Conservation (phyloP, 2,888 invertebrate species). For the Apotomis turbidana region DNA sequence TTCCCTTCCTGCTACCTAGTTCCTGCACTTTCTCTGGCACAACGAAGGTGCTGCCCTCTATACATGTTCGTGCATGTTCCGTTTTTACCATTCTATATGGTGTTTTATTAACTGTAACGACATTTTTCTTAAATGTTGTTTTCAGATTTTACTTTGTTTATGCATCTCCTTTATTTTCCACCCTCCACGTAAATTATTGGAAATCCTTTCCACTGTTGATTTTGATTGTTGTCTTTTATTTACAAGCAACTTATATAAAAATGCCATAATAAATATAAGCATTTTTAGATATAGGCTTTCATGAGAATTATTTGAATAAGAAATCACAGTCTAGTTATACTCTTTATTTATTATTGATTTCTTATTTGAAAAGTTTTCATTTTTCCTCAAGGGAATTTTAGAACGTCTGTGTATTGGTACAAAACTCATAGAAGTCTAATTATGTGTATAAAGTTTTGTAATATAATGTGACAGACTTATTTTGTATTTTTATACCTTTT, state of each 20-base stretch:
- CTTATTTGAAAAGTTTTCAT: conserved; percentile 80
- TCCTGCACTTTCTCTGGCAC: no score
- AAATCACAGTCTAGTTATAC: conserved; percentile 64
- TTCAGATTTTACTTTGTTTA: neutral
- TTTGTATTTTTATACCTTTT: conserved; percentile 35
- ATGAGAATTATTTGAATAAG: conserved; percentile 80
- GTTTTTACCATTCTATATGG: no score
- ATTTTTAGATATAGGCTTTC: conserved; percentile 63
- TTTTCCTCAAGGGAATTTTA: conserved; percentile 28
- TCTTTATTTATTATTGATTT: conserved; percentile 63
- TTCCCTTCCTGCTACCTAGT: no score
- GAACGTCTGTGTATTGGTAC: conserved; percentile 29
- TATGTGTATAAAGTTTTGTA: conserved; percentile 24
- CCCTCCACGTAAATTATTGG: conserved; percentile 13
- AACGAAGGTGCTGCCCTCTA: no score
- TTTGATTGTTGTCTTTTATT: conserved; percentile 51
- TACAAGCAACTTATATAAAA: conserved; percentile 57
- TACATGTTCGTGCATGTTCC: no score
- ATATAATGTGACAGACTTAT: conserved; percentile 26
- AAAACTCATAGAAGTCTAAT: conserved; percentile 10
- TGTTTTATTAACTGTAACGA: neutral
- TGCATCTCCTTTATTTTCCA: conserved; percentile 11
- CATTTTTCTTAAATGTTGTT: conserved; percentile 2
- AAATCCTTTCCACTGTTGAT: conserved; percentile 45
- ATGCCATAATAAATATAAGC: conserved; percentile 82